A percentile compares a stretch with the other conserved stretches of the same genome.
Evolutionary conservation across 2,113 vertebrate genomes (phyloP).

Genomic region (Chauna torquata): DNA sequence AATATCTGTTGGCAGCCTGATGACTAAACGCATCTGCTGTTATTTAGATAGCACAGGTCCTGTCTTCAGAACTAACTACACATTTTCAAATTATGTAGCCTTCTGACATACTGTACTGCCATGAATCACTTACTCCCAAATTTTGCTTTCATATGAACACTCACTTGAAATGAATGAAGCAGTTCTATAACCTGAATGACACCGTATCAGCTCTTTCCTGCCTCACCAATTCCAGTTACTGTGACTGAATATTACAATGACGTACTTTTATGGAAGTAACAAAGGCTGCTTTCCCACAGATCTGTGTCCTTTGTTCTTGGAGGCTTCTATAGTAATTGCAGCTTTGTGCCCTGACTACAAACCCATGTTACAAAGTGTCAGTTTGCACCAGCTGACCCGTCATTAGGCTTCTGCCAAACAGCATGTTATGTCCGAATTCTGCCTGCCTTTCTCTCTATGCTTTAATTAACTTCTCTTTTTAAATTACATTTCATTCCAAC

Average conservation of each 20-base stretch:
- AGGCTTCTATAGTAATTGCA: neutral
- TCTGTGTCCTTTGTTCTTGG: neutral
- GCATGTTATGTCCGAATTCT: accelerated
- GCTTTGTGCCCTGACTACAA: neutral
- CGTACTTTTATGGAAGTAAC: accelerated
- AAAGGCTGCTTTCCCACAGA: neutral
- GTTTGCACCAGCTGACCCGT: neutral
- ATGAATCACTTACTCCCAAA: neutral
- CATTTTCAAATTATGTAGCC: neutral
- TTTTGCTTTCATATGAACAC: neutral
- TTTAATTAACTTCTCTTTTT: neutral
- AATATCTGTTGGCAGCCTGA: accelerated
- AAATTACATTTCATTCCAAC: neutral
- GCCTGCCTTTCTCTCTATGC: neutral
- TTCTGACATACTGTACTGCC: accelerated
- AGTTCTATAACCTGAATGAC: neutral
- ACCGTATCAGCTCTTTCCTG: neutral
- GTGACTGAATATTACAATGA: accelerated
- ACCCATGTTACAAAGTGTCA: neutral
- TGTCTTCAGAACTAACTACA: neutral
- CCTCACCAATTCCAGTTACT: neutral
- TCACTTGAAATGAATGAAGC: neutral
- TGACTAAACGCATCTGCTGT: neutral
- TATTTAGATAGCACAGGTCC: neutral
- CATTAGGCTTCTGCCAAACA: accelerated